Base-by-base conservation (phyloP, 2,797 vertebrate species). In the Astyanax mexicanus region DNA sequence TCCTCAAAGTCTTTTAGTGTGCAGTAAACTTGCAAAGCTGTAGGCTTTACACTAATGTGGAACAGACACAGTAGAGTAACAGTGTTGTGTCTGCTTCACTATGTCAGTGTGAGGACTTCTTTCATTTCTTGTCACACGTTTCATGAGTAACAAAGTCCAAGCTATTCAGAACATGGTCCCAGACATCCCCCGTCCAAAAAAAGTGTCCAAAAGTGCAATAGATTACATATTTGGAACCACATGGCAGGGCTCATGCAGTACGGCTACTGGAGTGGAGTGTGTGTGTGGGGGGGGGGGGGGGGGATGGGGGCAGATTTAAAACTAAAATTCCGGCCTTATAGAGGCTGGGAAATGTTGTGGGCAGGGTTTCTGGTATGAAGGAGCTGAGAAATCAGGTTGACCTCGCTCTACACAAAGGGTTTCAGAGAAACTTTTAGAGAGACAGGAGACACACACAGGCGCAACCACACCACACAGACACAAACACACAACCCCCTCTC, bases 261-360 rank as follows among this genome's bases (percentile, higher is more conserved):
- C 27, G 27, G 57, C 57, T 29, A 54, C 35, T 32, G 29, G 2
- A 5, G 29, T 32, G 5, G 29, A 29, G 2, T 32, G 29, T 2
- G 2, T 29, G 29, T 2, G 29, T 2, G 5, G 29, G 29, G 29
- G 2, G 2, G 2, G 29, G 29, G 2, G 29, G 2, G 5, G 29
- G 29, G 2, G 5, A 32, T 40, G n/a, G 40, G 23, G 38, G 4
- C 44, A 25, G 1, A 49, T 0, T 44, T 72, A 15, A 68, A 77
- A 84, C 65, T 78, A 77, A 64, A 75, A 68, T 55, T 74, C 72
- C 84, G 68, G 74, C 68, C 74, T 78, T 62, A 74, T 83, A 27
- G 47, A 79, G 77, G 51, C 61, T 15, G 40, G 42, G 37, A 37
- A 27, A 35, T 23, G 47, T 38, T 32, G 17, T 47, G 60, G 52